A percentile compares a stretch with the other conserved stretches of the same genome.
These are phyloP conservation scores for Todus mexicanus DNA, from an alignment of 2,797 vertebrate genomes.

Conservation along the genomic window DNA sequence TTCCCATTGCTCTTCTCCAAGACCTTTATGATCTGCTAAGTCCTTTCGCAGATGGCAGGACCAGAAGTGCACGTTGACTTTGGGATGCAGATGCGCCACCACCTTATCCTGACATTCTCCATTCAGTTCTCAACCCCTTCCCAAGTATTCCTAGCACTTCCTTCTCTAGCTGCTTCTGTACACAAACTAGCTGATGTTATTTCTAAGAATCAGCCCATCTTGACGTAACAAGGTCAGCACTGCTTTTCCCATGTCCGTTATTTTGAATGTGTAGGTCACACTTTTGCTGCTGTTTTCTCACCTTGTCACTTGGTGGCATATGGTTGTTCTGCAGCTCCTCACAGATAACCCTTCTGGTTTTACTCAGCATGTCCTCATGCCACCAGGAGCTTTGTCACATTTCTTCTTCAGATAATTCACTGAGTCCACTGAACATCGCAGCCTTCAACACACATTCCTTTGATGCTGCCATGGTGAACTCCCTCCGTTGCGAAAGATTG, in stretches of 20 bases:
- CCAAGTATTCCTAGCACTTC: background rate
- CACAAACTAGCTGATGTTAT: background rate
- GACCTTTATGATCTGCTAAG: background rate
- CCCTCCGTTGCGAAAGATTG: background rate
- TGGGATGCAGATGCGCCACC: background rate
- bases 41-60: background rate
- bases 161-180: background rate
- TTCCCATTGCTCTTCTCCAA: background rate
- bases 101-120: background rate
- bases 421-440: background rate
- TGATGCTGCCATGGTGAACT: background rate
- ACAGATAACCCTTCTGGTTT: background rate
- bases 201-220: background rate
- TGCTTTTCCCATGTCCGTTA: background rate
- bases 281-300: slow-evolving; percentile 4
- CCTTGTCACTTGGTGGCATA: background rate
- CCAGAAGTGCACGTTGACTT: background rate
- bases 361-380: background rate
- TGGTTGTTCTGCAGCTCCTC: background rate
- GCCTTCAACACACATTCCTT: background rate
- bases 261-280: background rate
- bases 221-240: background rate
- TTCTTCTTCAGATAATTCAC: background rate
- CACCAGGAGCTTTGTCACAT: background rate
- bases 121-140: background rate